These are phyloP conservation scores for Cacajao melanocephalus DNA, from an alignment of 2,797 vertebrate species.

Conservation along the genomic window DNA sequence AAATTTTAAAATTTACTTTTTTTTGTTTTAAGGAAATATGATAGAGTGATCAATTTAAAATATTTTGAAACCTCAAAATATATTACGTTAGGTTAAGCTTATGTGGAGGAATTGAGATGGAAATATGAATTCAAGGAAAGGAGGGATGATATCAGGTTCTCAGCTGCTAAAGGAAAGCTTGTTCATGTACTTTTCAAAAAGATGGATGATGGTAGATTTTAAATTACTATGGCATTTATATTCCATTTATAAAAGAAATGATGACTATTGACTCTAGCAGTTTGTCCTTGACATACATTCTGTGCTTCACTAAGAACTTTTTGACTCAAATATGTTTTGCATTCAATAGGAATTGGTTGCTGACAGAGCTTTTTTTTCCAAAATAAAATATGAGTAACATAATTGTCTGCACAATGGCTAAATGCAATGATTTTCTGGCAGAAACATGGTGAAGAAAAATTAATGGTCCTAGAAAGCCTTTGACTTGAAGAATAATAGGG, in stretches of 20 bases:
- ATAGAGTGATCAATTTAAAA: not conserved
- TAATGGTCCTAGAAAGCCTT: not conserved
- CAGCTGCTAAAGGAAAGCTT: too few species aligned
- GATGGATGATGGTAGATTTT: not conserved
- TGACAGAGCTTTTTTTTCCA: not conserved
- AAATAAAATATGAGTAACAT: not conserved
- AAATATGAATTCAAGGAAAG: constrained; percentile 4
- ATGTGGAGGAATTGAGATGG: not conserved
- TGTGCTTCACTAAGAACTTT: not conserved
- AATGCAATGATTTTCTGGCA: not conserved
- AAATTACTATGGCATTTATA: constrained; percentile 8
- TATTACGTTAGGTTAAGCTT: not conserved
- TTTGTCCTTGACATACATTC: not conserved
- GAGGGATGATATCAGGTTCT: not conserved
- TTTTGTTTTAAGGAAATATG: not conserved
- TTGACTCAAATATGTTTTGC: constrained; percentile 9
- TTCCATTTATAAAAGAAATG: not conserved
- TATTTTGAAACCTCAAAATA: not conserved
- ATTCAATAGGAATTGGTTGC: not conserved
- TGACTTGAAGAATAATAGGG: not conserved
- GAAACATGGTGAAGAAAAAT: not conserved
- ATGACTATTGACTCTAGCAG: too few species aligned
- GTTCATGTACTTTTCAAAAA: not conserved
- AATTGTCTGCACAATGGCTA: not conserved
- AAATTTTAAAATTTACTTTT: not conserved